A percentile compares a stretch with the other conserved stretches of the same genome.
These are phyloP conservation scores for Rhinoderma darwinii DNA, from an alignment of 2,113 vertebrate genomes.

Conservation along the genomic window DNA sequence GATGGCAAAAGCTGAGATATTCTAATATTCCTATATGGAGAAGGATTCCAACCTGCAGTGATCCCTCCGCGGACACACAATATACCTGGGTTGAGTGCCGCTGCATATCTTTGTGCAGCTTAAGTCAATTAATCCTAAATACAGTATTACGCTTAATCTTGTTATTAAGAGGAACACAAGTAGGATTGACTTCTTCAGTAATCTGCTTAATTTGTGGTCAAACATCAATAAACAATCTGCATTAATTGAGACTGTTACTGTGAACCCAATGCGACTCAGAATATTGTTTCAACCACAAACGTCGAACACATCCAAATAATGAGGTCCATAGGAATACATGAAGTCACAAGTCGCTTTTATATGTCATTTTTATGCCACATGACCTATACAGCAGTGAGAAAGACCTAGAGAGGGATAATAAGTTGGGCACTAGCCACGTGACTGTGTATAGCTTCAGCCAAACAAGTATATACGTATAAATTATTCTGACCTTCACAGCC, in stretches of 20 bases:
- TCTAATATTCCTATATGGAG: no score
- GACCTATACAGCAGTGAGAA: neutral
- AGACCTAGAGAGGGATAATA: neutral
- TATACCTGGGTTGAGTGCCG: neutral
- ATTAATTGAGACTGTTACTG: slow-evolving; percentile 28
- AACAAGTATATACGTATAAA: no score
- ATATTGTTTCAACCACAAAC: neutral
- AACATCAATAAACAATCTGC: slow-evolving; percentile 37
- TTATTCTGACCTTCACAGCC: neutral
- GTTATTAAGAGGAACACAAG: slow-evolving; percentile 31
- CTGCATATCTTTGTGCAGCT: slow-evolving; percentile 8
- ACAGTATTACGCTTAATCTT: slow-evolving; percentile 29
- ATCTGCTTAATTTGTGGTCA: slow-evolving; percentile 38
- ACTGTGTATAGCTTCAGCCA: no score
- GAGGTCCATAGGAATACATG: neutral
- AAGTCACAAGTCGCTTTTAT: no score
- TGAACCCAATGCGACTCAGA: neutral
- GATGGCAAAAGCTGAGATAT: no score
- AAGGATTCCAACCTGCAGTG: neutral
- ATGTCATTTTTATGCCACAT: neutral
- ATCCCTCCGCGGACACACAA: neutral
- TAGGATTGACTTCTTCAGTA: slow-evolving; percentile 24
- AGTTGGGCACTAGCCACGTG: neutral
- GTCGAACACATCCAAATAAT: neutral
- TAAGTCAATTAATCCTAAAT: slow-evolving; percentile 46